Base-by-base conservation (phyloP, 2,113 vertebrate genomes). In the Trematocara unimaculatum region DNA sequence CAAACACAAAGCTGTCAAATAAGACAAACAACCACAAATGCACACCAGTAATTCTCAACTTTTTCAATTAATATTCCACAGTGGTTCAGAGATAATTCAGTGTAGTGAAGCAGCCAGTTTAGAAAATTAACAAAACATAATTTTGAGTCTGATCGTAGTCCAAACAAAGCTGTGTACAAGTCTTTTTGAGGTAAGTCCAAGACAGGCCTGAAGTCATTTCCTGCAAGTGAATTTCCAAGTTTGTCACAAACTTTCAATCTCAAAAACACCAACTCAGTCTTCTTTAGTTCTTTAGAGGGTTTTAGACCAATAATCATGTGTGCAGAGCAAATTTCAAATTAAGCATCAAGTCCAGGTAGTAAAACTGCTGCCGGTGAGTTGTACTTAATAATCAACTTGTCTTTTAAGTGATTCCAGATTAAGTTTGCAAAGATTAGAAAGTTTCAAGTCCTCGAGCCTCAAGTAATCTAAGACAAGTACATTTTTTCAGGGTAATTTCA, bases 1-100 rank as follows among this genome's bases (percentile, higher is more conserved):
- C 89, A 79, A 56, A 88, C 83, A 89, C 84, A 89, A 91, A 91
- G 84, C 87, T 88, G 85, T 89, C 87, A 90, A 79, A 88, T 18
- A 82, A 91, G 92, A 91, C 78, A 92, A 92, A 93, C 80, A 58
- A 38, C 60, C 54, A 13, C 10, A 82, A 77, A 90, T 42, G 56
- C 78, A 8, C 11, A 88, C 79, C 45, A 35, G 58, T 54, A 29
- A 82, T 64, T 53, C 58, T 49, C 49, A 78, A 82, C 83, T 87
- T 86, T 87, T 82, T 60, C 45, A 67, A 82, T 92, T 83, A 85
- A 81, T 56, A 82, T 78, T 88, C 83, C n/a, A 20, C 54, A 35
- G 67, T 80, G 84, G 51, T 70, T 31, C 55, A 31, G 31, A 58
- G 80, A 45, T 80, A 54, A 83, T 49, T 85, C 17, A 83, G 72